Evolutionary conservation across 2,888 invertebrate genomes (phyloP), one percentile per base, ranked within the genome.

Genomic region (Lottia scabra): DNA sequence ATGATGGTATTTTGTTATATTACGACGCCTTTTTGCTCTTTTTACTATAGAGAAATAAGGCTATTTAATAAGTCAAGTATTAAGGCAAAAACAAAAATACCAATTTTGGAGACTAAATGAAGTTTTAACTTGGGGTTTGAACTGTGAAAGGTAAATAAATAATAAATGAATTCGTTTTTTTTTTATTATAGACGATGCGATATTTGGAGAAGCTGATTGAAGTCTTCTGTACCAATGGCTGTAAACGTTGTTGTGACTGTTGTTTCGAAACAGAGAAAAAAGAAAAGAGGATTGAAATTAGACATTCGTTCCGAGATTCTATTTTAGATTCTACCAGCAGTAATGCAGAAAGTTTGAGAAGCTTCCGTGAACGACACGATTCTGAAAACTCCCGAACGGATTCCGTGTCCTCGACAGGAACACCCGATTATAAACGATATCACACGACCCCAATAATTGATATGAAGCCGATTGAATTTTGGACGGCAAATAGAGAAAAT

Each of bases 381-480:
- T 87, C 87, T 8, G 85, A 86, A 76, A 79, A 81, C 44, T 84
- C 84, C n/a, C 75, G 84, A 46, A 83, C 85, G 8, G 87, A 86
- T 74, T 85, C 87, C 16, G 84, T 85, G 6, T 84, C 83, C 26
- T 78, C 80, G 13, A 82, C 83, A 16, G 80, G 80, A 27, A 81
- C 81, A 71, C 78, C 79, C 30, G 81, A 84, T 67, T 81, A 81
- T 71, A 78, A 80, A 45, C 75, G 81, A 19, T 80, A 83, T 13
- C 83, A 83, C 26, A 80, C 81, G n/a, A 87, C 87, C 6, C 88
- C 88, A 4, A 77, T 88, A 63, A 89, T 90, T 65, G 89, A 89
- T 75, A 87, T 89, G 87, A 89, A 89, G 67, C 89, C 90, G 6
- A 90, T 90, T 46, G 89, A 90, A 74, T 90, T 90, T 80, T 90